Base-by-base conservation (phyloP, 2,113 vertebrate species). In the Pseudorectes ferrugineus region DNA sequence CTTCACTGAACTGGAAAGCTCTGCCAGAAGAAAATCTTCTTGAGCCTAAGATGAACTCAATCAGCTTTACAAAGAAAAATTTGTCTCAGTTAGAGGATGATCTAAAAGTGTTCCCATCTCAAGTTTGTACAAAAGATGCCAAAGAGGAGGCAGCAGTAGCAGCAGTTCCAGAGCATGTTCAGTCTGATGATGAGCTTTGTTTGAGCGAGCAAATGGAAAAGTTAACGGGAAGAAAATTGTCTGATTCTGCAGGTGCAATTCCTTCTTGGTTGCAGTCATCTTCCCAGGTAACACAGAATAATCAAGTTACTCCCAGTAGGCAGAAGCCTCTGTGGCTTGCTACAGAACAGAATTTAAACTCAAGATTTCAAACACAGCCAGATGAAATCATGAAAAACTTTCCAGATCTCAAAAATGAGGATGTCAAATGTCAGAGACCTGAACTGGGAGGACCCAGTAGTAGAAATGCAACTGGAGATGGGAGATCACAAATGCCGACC, bases 231-330 rank as follows among this genome's bases (percentile, higher is more conserved):
- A 98, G 97, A 85, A 98, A 96, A 82, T 28, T 91, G 52, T 79
- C 93, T 94, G 97, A 18, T 97, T 97, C 97, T 1, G 74, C 97
- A 23, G 97, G 97, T 43, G 97, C 96, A 67, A 35, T 98, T 28
- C 98, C 98, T 0, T 96, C 98, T 84, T 99, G 98, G 98, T 95
- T 99, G 26, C 98, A 98, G 74, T 97, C 98, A 24, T 90, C 98
- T 85, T 93, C 95, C 66, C 80, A 87, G 31, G 93, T 79, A 9
- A 85, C 85, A 28, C 96, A 93, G 20, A 97, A 95, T 59, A 97
- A 94, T 51, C 95, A 93, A 6, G 95, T 88, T 58, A 51, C 92
- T 77, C 79, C 79, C 54, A 94, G 43, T 48, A 98, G 91, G 72
- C 89, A 96, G 48, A 98, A 97, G 45, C 99, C 98, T 40, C 85